A percentile compares a stretch with the other conserved stretches of the same genome.
Evolutionary conservation across 2,888 invertebrate species (phyloP).

Genomic region (Dryococelus australis): DNA sequence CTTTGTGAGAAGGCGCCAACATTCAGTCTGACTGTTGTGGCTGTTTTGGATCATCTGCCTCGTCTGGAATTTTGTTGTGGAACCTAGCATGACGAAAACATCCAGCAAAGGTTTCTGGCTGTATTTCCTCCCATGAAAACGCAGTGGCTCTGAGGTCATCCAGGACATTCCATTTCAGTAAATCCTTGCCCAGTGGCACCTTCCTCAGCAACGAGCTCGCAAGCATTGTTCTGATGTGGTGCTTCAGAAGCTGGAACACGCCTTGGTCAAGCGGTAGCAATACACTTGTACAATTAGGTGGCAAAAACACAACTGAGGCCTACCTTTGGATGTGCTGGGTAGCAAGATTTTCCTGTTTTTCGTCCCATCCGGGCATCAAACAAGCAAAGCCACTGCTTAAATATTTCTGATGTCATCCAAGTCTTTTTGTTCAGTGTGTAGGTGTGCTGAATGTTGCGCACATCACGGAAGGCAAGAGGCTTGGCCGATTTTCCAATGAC

Average conservation of each 20-base stretch:
- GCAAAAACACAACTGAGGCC: not conserved
- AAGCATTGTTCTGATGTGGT: not conserved
- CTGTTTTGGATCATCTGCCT: not conserved
- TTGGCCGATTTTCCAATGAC: slow-evolving; percentile 37
- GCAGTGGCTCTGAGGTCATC: not conserved
- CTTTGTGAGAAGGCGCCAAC: not conserved
- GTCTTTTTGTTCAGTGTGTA: slow-evolving; percentile 30
- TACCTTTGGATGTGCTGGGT: slow-evolving; percentile 26
- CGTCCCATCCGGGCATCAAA: slow-evolving; percentile 33
- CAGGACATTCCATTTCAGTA: not conserved
- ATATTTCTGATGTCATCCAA: slow-evolving; percentile 24
- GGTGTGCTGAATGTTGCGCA: slow-evolving; percentile 25
- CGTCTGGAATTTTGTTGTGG: not conserved
- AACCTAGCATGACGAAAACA: not conserved
- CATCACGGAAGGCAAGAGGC: slow-evolving; percentile 22
- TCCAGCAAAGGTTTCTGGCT: not conserved
- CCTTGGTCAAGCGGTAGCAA: slow-evolving; percentile 23
- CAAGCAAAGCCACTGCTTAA: slow-evolving; percentile 22
- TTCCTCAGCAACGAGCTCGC: not conserved
- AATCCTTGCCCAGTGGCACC: not conserved
- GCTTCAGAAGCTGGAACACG: not conserved
- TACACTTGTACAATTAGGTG: slow-evolving; percentile 22
- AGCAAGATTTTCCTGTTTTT: slow-evolving; percentile 34
- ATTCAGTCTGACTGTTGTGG: too few relatives aligned
- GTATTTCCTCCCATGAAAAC: not conserved